Base-by-base conservation (phyloP, 35 echinoderm and acorn worm species). In the Lytechinus pictus region DNA sequence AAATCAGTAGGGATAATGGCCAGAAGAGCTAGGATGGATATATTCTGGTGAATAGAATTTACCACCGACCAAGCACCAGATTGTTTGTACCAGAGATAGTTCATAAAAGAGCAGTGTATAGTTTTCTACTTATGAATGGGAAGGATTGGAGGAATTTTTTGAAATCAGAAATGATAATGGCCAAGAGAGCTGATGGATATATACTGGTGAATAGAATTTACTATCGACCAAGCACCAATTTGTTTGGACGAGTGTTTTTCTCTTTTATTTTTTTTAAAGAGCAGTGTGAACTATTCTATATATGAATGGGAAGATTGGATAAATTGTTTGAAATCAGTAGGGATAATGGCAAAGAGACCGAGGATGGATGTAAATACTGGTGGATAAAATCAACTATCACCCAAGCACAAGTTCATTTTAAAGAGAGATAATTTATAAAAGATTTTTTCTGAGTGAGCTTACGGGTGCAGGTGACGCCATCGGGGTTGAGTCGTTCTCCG, bases 401-500 rank as follows among this genome's bases (percentile, higher is more conserved):
- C 66, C 19, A 79, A 79, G 66, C 66, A n/a, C 0, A 4, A 4
- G 19, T 79, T 79, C 7, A 5, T 79, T 79, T 79, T 44, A 44
- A 44, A 0, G 2, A 58, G 56, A 13, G 56, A 58, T 9, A 58
- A 13, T 58, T 58, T 58, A 11, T 58, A 58, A 2, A 13, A 58
- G 56, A 58, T 58, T 58, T 9, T 71, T 71, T 79, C 14, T 24
- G 66, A 79, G 86, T 0, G 60, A 13, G 94, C 98, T 99, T 97
- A 99, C 98, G 92, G 79, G 97, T 88, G 55, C 98, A 99, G 9
- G 98, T 97, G 79, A 96, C 87, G 14, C 95, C 97, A 92, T 99
- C 98, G 8, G 96, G 58, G 53, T 97, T 94, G 79, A 99, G 79
- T 71, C 92, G 95, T 86, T 99, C 95, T 27, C 98, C 97, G 8